These are phyloP conservation scores for Ovibos moschatus DNA, from an alignment of 2,113 vertebrate genomes.

Conservation along the genomic window DNA sequence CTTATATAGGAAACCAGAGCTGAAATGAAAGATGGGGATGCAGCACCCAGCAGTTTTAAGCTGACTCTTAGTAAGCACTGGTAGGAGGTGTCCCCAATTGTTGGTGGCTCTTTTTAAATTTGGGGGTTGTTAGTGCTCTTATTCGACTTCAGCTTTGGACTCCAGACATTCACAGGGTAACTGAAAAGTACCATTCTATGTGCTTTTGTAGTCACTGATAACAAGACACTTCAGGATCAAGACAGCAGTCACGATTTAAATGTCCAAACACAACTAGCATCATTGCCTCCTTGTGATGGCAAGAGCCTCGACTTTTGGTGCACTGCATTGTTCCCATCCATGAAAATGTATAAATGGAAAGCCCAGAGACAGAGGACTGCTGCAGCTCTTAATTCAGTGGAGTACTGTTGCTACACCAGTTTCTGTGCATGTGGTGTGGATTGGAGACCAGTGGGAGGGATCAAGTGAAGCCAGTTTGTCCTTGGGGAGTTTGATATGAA, in stretches of 20 bases:
- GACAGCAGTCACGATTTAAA: not conserved
- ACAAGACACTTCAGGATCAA: not conserved
- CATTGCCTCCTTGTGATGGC: not conserved
- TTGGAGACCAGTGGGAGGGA: not conserved
- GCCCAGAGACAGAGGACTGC: not conserved
- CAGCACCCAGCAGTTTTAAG: not conserved
- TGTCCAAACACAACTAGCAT: not conserved
- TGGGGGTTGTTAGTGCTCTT: not conserved
- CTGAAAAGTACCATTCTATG: not conserved
- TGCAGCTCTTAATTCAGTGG: not conserved
- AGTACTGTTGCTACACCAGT: not conserved
- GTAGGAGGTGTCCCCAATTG: not conserved
- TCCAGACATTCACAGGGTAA: not conserved
- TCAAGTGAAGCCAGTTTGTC: not conserved
- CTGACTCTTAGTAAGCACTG: not conserved
- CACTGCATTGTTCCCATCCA: not conserved
- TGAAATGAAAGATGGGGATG: not conserved
- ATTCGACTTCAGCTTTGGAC: not conserved
- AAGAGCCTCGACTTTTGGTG: not conserved
- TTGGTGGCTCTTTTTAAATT: not conserved
- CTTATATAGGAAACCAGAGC: not conserved
- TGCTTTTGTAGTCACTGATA: not conserved
- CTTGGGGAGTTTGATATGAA: not conserved
- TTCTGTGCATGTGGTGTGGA: not conserved
- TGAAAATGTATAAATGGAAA: not conserved